phyloP scores from a whole-genome alignment of 2,888 invertebrate genomes.

The Cryptocephalus moraei region DNA sequence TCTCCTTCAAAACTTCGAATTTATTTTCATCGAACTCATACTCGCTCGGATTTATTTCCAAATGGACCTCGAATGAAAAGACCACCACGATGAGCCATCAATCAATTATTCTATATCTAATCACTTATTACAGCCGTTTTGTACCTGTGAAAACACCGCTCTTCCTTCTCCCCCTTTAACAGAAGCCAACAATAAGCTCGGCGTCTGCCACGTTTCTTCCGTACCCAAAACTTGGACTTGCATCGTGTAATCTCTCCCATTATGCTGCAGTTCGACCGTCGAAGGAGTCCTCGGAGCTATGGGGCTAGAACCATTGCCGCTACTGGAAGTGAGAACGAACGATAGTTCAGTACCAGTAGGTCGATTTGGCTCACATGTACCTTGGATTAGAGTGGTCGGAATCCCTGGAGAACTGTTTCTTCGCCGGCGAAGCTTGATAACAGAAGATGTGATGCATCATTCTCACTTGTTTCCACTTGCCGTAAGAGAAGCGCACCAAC shows the following conservation, averaged over 20 bases:
- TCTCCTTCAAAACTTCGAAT: conserved; percentile 47
- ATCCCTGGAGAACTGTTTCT: conserved; percentile 71
- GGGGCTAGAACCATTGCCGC: conserved; percentile 34
- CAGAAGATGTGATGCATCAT: conserved; percentile 86
- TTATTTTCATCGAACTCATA: conserved; percentile 53
- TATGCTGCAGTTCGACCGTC: conserved; percentile 34
- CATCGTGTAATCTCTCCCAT: conserved; percentile 55
- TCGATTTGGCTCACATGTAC: conserved; percentile 2
- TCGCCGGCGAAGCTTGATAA: conserved; percentile 76
- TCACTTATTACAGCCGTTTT: not conserved
- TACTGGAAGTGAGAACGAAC: conserved; percentile 9
- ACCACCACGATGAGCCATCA: too few species aligned
- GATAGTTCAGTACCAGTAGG: not conserved
- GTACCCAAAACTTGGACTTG: conserved; percentile 70
- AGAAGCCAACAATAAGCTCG: conserved; percentile 64
- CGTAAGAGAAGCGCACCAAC: conserved; percentile 72
- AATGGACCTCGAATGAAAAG: conserved; percentile 51
- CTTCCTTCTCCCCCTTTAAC: conserved; percentile 54
- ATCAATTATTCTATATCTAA: too few species aligned
- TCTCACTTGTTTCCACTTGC: conserved; percentile 71
- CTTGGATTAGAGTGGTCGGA: conserved; percentile 37
- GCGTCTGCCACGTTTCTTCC: conserved; percentile 82
- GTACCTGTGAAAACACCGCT: conserved; percentile 71
- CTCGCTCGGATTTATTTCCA: conserved; percentile 66
- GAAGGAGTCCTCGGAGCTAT: conserved; percentile 35